phyloP scores from a whole-genome alignment of 2,888 invertebrate genomes.

The Diploptera punctata region DNA sequence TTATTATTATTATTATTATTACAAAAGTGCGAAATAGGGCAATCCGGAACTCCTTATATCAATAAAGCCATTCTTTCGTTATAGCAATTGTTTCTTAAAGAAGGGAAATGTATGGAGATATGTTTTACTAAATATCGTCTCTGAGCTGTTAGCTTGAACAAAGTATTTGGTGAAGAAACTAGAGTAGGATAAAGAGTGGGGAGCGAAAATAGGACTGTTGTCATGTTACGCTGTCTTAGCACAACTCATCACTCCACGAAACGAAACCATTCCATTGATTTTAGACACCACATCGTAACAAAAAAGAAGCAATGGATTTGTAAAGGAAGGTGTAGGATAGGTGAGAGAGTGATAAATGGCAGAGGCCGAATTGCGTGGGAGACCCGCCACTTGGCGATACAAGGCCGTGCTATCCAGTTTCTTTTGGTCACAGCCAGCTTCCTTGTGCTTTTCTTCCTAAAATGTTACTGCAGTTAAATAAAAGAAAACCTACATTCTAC shows the following conservation, averaged over 20 bases:
- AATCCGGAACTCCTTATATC: no score
- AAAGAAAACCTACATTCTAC: neutral
- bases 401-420: no score
- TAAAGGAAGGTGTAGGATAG: neutral
- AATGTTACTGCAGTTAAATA: conserved; percentile 3
- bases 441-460: conserved; percentile 2
- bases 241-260: neutral
- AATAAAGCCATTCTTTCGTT: no score
- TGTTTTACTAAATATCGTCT: no score
- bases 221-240: neutral
- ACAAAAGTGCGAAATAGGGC: no score
- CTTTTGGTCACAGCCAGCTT: neutral
- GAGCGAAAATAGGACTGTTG: neutral
- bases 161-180: no score
- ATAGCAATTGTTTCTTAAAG: no score
- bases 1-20: neutral
- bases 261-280: conserved; percentile 13
- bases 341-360: conserved; percentile 11
- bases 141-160: no score
- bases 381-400: neutral
- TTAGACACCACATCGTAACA: neutral
- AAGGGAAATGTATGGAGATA: no score
- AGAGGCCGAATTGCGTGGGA: conserved; percentile 13
- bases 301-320: neutral
- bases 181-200: no score